These are phyloP conservation scores for Thamnaconus septentrionalis DNA, from an alignment of 2,113 vertebrate genomes.

Conservation along the genomic window DNA sequence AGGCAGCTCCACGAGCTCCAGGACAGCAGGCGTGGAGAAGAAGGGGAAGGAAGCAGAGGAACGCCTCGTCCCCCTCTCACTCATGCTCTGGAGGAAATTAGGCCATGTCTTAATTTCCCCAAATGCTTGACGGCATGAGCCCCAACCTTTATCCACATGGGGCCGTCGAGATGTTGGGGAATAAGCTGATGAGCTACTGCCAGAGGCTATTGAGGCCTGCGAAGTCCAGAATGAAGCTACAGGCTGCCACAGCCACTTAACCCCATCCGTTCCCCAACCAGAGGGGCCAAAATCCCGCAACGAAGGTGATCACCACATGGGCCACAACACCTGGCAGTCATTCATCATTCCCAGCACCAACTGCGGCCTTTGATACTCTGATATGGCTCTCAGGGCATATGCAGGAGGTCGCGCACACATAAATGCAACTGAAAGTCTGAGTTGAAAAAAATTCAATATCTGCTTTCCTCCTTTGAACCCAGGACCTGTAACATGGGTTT, in stretches of 20 bases:
- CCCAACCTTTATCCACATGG: conserved; percentile 30
- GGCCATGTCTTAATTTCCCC: conserved; percentile 61
- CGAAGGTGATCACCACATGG: conserved; percentile 48
- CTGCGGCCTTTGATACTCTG: conserved; percentile 49
- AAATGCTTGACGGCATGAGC: conserved; percentile 25
- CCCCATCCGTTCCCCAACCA: conserved; percentile 41
- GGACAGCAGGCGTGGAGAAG: conserved; percentile 28
- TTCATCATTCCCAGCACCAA: conserved; percentile 58
- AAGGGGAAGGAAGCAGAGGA: conserved; percentile 14
- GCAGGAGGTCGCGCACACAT: conserved; percentile 30
- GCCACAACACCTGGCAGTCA: conserved; percentile 62
- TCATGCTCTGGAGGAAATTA: conserved; percentile 71
- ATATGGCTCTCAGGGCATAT: conserved; percentile 32
- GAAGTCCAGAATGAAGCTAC: conserved; percentile 8
- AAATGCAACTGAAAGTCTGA: conserved; percentile 30
- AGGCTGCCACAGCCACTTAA: conserved; percentile 51
- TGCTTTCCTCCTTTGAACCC: conserved; percentile 47
- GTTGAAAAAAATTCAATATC: conserved; percentile 41
- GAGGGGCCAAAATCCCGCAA: conserved; percentile 33
- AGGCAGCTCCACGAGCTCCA: conserved; percentile 36
- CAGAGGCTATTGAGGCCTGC: conserved; percentile 36
- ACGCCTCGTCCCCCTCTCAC: conserved; percentile 8
- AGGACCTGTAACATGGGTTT: conserved; percentile 52
- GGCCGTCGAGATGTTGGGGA: conserved; percentile 45
- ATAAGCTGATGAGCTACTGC: conserved; percentile 52